These are phyloP conservation scores for Rhagologus leucostigma DNA, from an alignment of 2,113 vertebrate genomes.

Conservation along the genomic window DNA sequence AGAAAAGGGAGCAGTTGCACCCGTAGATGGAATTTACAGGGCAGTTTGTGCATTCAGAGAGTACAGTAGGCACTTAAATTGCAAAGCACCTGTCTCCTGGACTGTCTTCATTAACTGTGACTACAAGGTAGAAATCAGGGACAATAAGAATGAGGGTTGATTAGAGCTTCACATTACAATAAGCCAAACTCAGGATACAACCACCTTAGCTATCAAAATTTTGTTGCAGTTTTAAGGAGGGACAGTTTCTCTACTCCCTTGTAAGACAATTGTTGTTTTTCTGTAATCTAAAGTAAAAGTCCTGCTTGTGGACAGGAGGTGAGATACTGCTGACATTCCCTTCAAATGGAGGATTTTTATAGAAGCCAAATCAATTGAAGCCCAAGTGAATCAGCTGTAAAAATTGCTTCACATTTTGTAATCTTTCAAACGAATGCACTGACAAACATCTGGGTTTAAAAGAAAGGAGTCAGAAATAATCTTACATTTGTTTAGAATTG, in stretches of 20 bases:
- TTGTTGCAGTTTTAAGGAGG: background rate
- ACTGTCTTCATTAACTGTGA: background rate
- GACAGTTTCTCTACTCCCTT: background rate
- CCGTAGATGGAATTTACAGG: background rate
- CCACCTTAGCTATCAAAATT: background rate
- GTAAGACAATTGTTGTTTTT: background rate
- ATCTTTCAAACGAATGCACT: constrained; percentile 61
- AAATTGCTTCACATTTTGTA: constrained; percentile 54
- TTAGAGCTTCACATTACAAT: background rate
- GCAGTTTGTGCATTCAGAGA: background rate
- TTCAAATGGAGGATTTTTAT: constrained; percentile 26
- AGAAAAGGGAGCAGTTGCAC: background rate
- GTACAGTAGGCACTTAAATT: background rate
- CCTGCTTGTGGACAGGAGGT: background rate
- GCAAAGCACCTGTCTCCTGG: background rate
- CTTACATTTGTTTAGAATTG: constrained; percentile 70
- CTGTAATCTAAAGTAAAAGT: background rate
- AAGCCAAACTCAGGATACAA: background rate
- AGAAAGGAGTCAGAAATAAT: constrained; percentile 57
- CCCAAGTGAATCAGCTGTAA: constrained; percentile 39
- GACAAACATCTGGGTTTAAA: constrained; percentile 55
- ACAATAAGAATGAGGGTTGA: background rate
- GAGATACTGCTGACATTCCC: background rate
- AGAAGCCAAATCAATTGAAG: constrained; percentile 21
- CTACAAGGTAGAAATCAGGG: background rate